A percentile compares a stretch with the other conserved stretches of the same genome.
Evolutionary conservation across 2,113 vertebrate species (phyloP).

Genomic region (Laticauda laticaudata): DNA sequence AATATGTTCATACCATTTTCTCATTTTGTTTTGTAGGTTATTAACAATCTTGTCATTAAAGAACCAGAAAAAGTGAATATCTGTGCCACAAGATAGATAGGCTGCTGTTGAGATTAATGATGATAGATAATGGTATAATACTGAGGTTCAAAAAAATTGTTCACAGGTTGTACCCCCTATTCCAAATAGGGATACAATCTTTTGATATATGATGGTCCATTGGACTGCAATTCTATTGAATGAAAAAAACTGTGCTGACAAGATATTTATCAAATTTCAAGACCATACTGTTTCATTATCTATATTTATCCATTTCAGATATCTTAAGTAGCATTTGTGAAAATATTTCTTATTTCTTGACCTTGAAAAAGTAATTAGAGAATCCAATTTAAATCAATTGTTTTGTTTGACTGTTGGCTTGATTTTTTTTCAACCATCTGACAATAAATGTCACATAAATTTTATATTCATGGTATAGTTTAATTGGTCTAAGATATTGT

Average conservation of each 20-base stretch:
- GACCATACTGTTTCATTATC: background rate
- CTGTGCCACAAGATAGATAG: constrained; percentile 36
- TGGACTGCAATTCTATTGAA: background rate
- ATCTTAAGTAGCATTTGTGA: background rate
- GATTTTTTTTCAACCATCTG: background rate
- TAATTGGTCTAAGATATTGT: background rate
- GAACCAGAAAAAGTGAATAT: constrained; percentile 23
- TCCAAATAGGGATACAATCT: background rate
- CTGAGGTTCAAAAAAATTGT: background rate
- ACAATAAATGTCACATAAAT: background rate
- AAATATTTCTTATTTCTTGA: background rate
- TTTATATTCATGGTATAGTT: background rate
- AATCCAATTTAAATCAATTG: background rate
- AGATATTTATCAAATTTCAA: background rate
- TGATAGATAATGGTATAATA: background rate
- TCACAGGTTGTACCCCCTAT: too few relatives aligned
- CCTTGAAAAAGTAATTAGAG: background rate
- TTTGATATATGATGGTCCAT: background rate
- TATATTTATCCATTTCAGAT: background rate
- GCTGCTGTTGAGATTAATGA: constrained; percentile 55
- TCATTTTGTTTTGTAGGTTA: constrained; percentile 50
- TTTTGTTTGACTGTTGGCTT: background rate
- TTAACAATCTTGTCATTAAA: constrained; percentile 58
- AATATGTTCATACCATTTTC: constrained; percentile 46
- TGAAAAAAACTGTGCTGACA: background rate